Base-by-base conservation (phyloP, 2,113 vertebrate species). In the Microtus pennsylvanicus region DNA sequence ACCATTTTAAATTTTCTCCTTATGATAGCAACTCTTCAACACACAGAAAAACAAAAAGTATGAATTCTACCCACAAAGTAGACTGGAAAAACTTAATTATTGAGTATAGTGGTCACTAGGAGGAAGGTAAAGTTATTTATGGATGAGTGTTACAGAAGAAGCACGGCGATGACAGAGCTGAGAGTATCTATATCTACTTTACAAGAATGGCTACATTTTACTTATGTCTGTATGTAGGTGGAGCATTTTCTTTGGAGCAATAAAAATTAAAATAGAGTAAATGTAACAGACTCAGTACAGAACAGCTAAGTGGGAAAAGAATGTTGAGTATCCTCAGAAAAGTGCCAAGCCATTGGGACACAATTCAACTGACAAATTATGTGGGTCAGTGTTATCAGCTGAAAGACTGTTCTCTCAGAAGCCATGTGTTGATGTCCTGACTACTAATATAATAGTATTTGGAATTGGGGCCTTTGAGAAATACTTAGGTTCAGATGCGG, bases 241-340 rank as follows among this genome's bases (percentile, higher is more conserved):
- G 17, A 16, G 17, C 55, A 58, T 45, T 58, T 87, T n/a, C 1
- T 38, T 47, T 4, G 52, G 28, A 91, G 42, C 22, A 95, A 7
- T 76, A 76, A 82, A 94, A 85, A 91, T 65, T 76, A 86, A 93
- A 94, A 87, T 77, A 81, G 45, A 90, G 78, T 88, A 89, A 61
- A 63, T 21, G 7, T 42, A 72, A 89, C 22, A 90, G 90, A 93
- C 87, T 47, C 30, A 91, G 17, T 35, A 67, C 10, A 77, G 10
- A 85, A 87, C 69, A 94, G 19, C 14, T 65, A 78, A 93, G 21
- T 94, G 5, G 26, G 26, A 72, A 85, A 86, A 65, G 7, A 88
- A 33, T 70, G 81, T 33, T 76, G 63, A 81, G 24, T n/a, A 45
- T 65, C 33, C n/a, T 38, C 65, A 6, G 7, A 65, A 78, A 94